Percentiles rank a stretch among this genome's conserved stretches.
phyloP scores from a whole-genome alignment of 2,113 vertebrate species.

The Platycercus adscitus region DNA sequence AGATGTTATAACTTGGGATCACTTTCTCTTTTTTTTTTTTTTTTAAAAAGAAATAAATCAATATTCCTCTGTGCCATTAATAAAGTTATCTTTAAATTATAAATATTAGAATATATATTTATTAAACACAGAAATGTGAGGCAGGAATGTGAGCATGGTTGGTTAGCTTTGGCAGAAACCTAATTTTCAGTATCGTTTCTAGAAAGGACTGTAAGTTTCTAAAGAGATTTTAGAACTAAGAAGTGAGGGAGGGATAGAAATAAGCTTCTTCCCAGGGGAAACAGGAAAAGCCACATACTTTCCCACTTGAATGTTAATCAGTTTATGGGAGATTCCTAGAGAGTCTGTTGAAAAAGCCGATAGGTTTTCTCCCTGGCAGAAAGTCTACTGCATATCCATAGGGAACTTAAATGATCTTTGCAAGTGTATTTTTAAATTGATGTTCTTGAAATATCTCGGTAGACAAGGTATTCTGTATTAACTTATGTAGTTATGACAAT shows the following conservation, averaged over 20 bases:
- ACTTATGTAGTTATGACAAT: not conserved
- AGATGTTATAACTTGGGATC: not conserved
- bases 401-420: not conserved
- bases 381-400: not conserved
- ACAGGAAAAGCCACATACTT: not conserved
- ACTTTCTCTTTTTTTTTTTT: not conserved
- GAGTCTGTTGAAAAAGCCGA: not conserved
- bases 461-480: not conserved
- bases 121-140: not conserved
- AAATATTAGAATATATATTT: not conserved
- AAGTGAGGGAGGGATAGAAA: not conserved
- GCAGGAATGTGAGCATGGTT: not conserved
- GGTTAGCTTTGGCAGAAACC: not conserved
- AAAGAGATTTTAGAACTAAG: not conserved
- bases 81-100: not conserved
- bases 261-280: not conserved
- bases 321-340: conserved; percentile 2
- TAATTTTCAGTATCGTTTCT: not conserved
- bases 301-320: not conserved
- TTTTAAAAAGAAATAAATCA: not conserved
- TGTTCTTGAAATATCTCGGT: not conserved
- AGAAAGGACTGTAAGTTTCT: not conserved
- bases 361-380: not conserved
- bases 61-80: not conserved
- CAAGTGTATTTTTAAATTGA: not conserved